These are phyloP conservation scores for Telmatherina bonti DNA, from an alignment of 2,797 vertebrate species.

Conservation along the genomic window DNA sequence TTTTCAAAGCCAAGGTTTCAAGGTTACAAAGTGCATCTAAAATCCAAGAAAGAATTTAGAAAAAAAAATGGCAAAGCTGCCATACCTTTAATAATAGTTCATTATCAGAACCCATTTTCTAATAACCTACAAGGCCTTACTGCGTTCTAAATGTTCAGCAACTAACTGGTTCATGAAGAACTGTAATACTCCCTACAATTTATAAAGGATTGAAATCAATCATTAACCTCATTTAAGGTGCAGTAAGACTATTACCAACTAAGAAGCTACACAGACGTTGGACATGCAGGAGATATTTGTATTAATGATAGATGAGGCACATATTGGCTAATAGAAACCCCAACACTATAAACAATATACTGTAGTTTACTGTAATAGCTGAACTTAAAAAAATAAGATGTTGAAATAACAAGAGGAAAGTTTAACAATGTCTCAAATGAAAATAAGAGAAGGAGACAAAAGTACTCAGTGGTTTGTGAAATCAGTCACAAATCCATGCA, in stretches of 20 bases:
- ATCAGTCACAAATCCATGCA: too few relatives aligned
- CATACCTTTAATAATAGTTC: background rate
- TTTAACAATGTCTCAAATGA: too few relatives aligned
- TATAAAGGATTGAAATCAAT: background rate
- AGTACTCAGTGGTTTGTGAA: too few relatives aligned
- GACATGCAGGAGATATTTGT: background rate
- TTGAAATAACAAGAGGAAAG: too few relatives aligned
- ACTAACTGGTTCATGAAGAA: background rate
- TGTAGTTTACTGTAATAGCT: too few relatives aligned
- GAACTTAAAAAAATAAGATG: too few relatives aligned
- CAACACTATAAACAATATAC: too few relatives aligned
- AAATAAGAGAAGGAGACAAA: too few relatives aligned
- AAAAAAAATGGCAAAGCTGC: background rate
- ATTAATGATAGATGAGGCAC: background rate
- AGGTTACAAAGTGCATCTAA: background rate
- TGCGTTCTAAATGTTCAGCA: constrained; percentile 8
- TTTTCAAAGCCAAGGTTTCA: constrained; percentile 1
- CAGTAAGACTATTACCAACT: background rate
- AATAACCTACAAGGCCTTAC: background rate
- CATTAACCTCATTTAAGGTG: background rate
- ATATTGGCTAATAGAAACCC: too few relatives aligned
- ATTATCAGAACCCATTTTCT: constrained; percentile 3
- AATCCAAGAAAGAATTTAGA: background rate
- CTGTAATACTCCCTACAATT: background rate
- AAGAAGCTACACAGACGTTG: background rate